These are phyloP conservation scores for Panorpa germanica DNA, from an alignment of 2,888 invertebrate genomes.

Conservation along the genomic window DNA sequence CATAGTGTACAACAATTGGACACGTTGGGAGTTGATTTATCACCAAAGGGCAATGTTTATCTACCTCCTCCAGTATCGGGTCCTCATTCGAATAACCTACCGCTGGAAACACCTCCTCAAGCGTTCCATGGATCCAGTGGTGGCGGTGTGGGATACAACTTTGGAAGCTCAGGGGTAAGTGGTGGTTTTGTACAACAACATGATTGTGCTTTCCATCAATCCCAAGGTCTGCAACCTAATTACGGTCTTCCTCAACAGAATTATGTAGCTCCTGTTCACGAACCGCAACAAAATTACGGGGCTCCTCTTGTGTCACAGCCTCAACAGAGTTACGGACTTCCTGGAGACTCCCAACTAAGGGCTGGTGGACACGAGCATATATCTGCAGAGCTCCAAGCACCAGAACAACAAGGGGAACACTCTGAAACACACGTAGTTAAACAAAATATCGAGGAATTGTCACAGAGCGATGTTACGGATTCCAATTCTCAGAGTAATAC, in stretches of 20 bases:
- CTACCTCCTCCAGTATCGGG: slow-evolving; percentile 42
- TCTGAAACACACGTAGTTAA: too few species aligned
- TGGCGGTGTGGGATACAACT: too few species aligned
- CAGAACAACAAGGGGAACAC: too few species aligned
- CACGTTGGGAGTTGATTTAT: slow-evolving; percentile 32
- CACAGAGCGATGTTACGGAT: too few species aligned
- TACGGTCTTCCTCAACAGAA: slow-evolving; percentile 20
- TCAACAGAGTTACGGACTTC: neutral
- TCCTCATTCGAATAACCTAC: slow-evolving; percentile 10
- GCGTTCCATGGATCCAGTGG: too few species aligned
- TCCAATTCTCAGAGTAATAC: too few species aligned
- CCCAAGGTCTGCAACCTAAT: slow-evolving; percentile 18
- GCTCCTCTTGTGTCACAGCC: neutral
- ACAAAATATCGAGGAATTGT: too few species aligned
- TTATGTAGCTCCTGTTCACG: slow-evolving; percentile 19
- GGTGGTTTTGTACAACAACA: neutral
- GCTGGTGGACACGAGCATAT: too few species aligned
- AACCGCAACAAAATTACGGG: slow-evolving; percentile 6
- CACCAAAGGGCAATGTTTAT: slow-evolving; percentile 31
- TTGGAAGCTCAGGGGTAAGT: neutral
- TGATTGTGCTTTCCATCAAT: slow-evolving; percentile 15
- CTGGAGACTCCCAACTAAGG: too few species aligned
- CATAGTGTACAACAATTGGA: slow-evolving; percentile 42
- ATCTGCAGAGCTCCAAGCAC: too few species aligned
- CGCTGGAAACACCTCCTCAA: slow-evolving; percentile 15